Evolutionary conservation across 2,888 invertebrate genomes (phyloP).

Genomic region (Acrocera orbiculus): DNA sequence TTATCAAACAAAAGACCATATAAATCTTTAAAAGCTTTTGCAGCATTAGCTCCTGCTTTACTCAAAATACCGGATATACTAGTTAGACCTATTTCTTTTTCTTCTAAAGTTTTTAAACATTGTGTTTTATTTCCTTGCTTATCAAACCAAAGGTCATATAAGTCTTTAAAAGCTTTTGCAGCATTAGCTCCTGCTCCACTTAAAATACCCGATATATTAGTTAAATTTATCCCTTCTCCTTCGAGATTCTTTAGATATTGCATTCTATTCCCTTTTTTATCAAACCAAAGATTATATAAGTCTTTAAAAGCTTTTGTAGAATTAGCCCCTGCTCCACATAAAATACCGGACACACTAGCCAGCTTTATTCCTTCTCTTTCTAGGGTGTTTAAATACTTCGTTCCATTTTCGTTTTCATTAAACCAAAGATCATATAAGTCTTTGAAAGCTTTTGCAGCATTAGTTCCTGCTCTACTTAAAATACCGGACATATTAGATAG

Average conservation of each 20-base stretch:
- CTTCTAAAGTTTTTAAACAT: conserved; percentile 1
- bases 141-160: conserved; percentile 2
- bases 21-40: conserved; percentile 17
- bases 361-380: conserved; percentile 3
- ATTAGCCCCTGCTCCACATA: conserved; percentile 2
- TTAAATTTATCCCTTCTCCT: conserved; percentile 13
- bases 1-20: conserved; percentile 15
- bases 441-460: conserved; percentile 5
- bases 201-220: conserved; percentile 15
- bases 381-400: conserved; percentile 2
- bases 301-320: conserved; percentile 13
- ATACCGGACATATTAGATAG: conserved; percentile 1
- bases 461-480: conserved; percentile 7
- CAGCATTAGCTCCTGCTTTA: conserved; percentile 8
- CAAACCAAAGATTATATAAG: conserved; percentile 14
- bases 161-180: conserved; percentile 3
- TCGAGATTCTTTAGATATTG: conserved; percentile 11
- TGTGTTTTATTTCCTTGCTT: conserved; percentile 2
- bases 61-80: conserved; percentile 1
- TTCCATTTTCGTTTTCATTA: conserved; percentile 5
- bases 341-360: conserved; percentile 2
- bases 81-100: background rate
- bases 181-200: conserved; percentile 10
- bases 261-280: conserved; percentile 11
- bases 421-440: conserved; percentile 2